Percentiles rank a stretch among this genome's conserved stretches.
Evolutionary conservation across 35 echinoderm and acorn worm species (phyloP).

Genomic region (Eucidaris tribuloides): DNA sequence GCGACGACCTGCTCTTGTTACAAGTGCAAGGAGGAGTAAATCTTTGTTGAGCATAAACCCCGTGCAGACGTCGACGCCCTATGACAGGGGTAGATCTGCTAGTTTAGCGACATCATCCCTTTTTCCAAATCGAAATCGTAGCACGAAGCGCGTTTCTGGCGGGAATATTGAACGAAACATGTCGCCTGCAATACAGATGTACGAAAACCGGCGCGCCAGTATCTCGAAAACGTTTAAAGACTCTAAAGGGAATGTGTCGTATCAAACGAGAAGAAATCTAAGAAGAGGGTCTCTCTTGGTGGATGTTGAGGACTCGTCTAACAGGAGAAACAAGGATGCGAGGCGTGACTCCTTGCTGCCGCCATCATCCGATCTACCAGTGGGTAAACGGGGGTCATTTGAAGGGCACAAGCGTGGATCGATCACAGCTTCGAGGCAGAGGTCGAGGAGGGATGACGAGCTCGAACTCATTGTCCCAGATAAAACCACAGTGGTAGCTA

Average conservation of each 20-base stretch:
- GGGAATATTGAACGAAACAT: background rate
- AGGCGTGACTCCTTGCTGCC: background rate
- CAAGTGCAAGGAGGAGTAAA: background rate
- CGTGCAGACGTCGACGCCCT: too few relatives aligned
- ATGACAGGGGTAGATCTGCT: slow-evolving; percentile 5
- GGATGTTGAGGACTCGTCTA: background rate
- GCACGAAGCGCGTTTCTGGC: background rate
- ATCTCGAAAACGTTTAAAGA: background rate
- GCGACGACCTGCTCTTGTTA: background rate
- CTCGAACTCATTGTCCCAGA: background rate
- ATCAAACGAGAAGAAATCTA: slow-evolving; percentile 1
- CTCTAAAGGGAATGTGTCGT: background rate
- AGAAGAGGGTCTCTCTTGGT: background rate
- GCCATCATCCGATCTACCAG: background rate
- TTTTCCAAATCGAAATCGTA: background rate
- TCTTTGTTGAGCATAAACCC: background rate
- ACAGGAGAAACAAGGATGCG: background rate
- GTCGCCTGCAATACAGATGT: background rate
- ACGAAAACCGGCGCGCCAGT: background rate
- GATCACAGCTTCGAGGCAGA: background rate
- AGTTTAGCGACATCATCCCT: background rate
- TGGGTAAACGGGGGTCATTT: background rate
- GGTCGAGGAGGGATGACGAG: background rate
- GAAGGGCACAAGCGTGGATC: background rate
- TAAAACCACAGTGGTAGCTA: slow-evolving; percentile 1